Percentiles rank a stretch among this genome's conserved stretches.
Evolutionary conservation across 2,888 invertebrate genomes (phyloP).

Genomic region (Eumacrocentrus americanus): DNA sequence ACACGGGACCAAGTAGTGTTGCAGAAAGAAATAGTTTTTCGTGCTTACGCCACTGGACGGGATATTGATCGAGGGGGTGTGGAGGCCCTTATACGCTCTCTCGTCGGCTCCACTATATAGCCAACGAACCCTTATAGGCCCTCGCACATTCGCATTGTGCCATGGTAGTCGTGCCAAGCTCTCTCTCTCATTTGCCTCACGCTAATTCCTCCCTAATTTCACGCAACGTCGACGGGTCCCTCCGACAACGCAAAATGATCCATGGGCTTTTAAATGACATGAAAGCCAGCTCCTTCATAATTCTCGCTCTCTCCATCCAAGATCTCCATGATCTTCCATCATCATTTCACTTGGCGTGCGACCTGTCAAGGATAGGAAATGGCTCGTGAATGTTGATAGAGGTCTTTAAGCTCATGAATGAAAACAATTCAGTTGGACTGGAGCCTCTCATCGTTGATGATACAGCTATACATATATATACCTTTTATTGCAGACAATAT

Average conservation of each 20-base stretch:
- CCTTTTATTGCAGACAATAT: neutral
- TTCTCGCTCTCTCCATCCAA: neutral
- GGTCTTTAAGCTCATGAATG: too few relatives aligned
- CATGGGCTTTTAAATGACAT: slow-evolving; percentile 1
- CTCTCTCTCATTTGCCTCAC: slow-evolving; percentile 6
- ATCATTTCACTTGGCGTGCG: neutral
- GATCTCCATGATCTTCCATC: neutral
- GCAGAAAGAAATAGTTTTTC: slow-evolving; percentile 41
- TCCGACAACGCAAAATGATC: slow-evolving; percentile 5
- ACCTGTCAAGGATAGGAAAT: too few relatives aligned
- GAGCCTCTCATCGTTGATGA: too few relatives aligned
- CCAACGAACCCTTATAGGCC: slow-evolving; percentile 8
- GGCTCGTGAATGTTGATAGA: too few relatives aligned
- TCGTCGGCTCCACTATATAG: slow-evolving; percentile 17
- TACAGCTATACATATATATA: too few relatives aligned
- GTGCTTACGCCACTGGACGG: slow-evolving; percentile 53
- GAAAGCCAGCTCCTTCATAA: neutral
- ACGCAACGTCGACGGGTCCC: slow-evolving; percentile 13
- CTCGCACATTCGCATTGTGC: slow-evolving; percentile 18
- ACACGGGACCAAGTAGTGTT: slow-evolving; percentile 5
- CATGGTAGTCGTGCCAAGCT: slow-evolving; percentile 18
- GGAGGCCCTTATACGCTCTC: slow-evolving; percentile 44
- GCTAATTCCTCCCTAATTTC: slow-evolving; percentile 29
- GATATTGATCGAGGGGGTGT: slow-evolving; percentile 54
- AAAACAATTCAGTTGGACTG: too few relatives aligned